These are phyloP conservation scores for Drosophila pachea DNA, from an alignment of 1,140 invertebrate genomes.

Conservation along the genomic window DNA sequence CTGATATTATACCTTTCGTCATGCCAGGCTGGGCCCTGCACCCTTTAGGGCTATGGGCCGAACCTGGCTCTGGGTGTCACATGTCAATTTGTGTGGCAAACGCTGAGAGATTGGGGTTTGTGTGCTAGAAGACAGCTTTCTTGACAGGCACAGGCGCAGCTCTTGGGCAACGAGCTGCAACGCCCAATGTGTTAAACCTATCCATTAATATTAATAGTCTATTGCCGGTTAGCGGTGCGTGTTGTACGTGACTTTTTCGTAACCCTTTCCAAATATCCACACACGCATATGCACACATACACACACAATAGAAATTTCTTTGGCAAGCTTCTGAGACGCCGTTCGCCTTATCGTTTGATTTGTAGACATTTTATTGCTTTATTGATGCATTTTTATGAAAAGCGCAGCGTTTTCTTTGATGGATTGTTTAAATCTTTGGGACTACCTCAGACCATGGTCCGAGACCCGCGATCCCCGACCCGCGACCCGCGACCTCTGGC, in stretches of 20 bases:
- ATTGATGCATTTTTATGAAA: slow-evolving; percentile 76
- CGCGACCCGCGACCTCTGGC: not conserved
- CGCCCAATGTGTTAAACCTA: slow-evolving; percentile 76
- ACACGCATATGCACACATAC: not conserved
- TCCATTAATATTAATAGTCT: slow-evolving; percentile 78
- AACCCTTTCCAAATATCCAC: slow-evolving; percentile 55
- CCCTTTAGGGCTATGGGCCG: slow-evolving; percentile 35
- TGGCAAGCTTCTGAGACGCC: slow-evolving; percentile 41
- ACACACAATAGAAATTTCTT: no score
- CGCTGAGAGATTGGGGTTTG: slow-evolving; percentile 6
- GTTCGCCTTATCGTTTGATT: slow-evolving; percentile 70
- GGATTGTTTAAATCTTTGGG: slow-evolving; percentile 61
- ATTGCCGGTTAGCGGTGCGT: slow-evolving; percentile 52
- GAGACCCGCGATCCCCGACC: not conserved
- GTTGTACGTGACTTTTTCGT: slow-evolving; percentile 74
- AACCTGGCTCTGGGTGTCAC: slow-evolving; percentile 55
- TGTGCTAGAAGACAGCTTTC: slow-evolving; percentile 42
- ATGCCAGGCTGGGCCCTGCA: slow-evolving; percentile 39
- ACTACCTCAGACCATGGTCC: not conserved
- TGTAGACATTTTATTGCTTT: slow-evolving; percentile 78
- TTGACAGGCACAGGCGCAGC: slow-evolving; percentile 38
- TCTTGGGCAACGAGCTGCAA: slow-evolving; percentile 34
- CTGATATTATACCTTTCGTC: slow-evolving; percentile 59
- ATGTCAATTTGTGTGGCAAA: slow-evolving; percentile 63
- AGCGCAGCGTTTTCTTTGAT: slow-evolving; percentile 72